Evolutionary conservation across 2,797 vertebrate species (phyloP), one percentile per base, ranked within the genome.

Genomic region (Micromesistius poutassou): DNA sequence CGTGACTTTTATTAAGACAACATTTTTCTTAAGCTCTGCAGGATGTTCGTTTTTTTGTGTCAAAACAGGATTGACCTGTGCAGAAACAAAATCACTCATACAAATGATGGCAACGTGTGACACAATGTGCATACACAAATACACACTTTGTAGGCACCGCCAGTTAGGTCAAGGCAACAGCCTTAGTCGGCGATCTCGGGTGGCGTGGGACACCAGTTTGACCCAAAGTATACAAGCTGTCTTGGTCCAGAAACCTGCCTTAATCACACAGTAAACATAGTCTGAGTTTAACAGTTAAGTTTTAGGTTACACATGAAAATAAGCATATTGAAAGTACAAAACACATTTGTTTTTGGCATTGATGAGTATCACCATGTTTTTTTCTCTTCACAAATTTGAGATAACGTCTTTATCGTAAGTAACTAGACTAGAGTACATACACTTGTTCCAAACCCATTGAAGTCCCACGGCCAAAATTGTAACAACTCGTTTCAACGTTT

Each of bases 1-100:
- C 25, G 55, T 50, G 46, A 62, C 62, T 28, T 68, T 68, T 68
- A 68, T 68, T 68, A 68, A 68, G 62, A 68, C 55, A 22, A 62
- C 1, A n/a, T 68, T 12, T 28, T 25, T 28, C 62, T 68, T 68
- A 62, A 62, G 55, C 55, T 62, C 25, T 28, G 62, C 8, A 68
- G 55, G 6, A 68, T 68, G 62, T 25, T 6, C 10, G 25, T 35
- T n/a, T 19, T 55, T n/a, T 62, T 42, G 40, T 42, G 46, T 19
- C 46, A 22, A 19, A 55, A 55, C 46, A 55, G 19, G 46, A 42
- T 55, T 22, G 46, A 55, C 19, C 46, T 22, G 46, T 55, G 6
- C 46, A 55, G 14, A 16, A 42, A 42, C 40, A 42, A 42, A n/a
- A 62, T 9, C 28, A 28, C 25, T 3, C 62, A 66, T 66, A 66